Base-by-base conservation (phyloP, 2,113 vertebrate genomes). In the Onychorhynchus coronatus region DNA sequence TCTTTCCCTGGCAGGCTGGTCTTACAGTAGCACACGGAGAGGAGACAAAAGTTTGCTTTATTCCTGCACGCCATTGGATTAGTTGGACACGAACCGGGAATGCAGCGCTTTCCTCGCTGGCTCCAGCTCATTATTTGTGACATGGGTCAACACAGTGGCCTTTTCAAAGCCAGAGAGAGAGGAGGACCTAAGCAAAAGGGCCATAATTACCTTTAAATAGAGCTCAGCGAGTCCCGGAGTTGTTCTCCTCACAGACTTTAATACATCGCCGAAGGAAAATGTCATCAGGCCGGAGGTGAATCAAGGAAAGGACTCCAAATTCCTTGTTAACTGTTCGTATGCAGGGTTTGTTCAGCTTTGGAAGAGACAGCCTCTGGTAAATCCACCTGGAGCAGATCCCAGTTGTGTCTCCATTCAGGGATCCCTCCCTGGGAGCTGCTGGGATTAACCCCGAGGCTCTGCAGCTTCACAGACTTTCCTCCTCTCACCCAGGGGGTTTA, bases 171-270 rank as follows among this genome's bases (percentile, higher is more conserved):
- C 47, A 14, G 30, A 74, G 66, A 9, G 24, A 95, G 74, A 68
- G 91, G 78, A 67, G 50, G 79, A 72, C 46, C 50, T 94, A 27
- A 58, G 83, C 55, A 68, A 89, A 88, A 72, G 53, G 68, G 30
- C 85, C 67, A 9, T 88, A 59, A 96, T 89, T 91, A 47, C 65
- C 46, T 70, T 87, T 78, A 90, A 95, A 67, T 79, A 73, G 84
- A 94, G 88, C 72, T 94, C 67, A 3, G 31, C 62, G 96, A 95
- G 61, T 61, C 95, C 89, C 63, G 46, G 65, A 47, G 70, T 79
- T 44, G 28, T 97, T 96, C 94, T 77, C 74, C 63, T 68, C 73
- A 70, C 85, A 80, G 67, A 88, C 91, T 85, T 97, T 92, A 39
- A 61, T 73, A 49, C 65, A 28, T 59, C 2, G 12, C 44, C 66